Percentiles rank a stretch among this genome's conserved stretches.
Conservation (phyloP, 2,113 vertebrate species). For the Callipepla squamata region DNA sequence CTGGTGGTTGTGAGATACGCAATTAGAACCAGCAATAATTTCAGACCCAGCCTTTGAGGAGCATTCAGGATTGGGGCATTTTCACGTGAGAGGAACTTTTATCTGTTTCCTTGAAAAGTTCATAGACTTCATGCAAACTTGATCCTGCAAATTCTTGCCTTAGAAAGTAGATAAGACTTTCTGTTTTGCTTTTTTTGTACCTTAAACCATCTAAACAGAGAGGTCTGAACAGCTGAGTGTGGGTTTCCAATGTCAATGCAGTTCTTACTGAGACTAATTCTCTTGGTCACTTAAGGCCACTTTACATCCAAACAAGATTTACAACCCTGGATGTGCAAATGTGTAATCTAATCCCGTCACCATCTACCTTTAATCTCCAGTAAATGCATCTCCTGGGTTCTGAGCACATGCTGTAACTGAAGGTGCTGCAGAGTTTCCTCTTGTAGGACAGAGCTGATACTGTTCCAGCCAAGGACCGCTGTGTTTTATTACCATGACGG, state of each 20-base stretch:
- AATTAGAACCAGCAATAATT: neutral
- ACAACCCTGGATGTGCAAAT: neutral
- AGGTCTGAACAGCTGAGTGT: neutral
- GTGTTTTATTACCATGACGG: neutral
- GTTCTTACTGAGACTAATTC: neutral
- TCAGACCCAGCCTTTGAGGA: neutral
- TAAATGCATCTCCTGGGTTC: rapidly evolving
- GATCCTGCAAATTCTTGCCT: neutral
- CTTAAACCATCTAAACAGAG: neutral
- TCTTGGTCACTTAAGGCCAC: neutral
- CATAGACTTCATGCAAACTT: neutral
- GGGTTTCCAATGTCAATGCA: neutral
- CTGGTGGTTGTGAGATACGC: neutral
- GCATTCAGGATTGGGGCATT: neutral
- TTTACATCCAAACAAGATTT: neutral
- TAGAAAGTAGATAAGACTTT: neutral
- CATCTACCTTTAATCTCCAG: neutral
- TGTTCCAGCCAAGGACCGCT: neutral
- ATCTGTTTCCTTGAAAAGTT: neutral
- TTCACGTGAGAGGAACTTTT: rapidly evolving
- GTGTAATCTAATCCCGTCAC: neutral
- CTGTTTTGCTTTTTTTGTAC: neutral
- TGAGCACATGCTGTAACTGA: neutral
- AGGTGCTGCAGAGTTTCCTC: neutral
- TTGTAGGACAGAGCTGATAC: neutral